Evolutionary conservation across 1,140 invertebrate genomes (phyloP).

Genomic region (Goniozus legneri): DNA sequence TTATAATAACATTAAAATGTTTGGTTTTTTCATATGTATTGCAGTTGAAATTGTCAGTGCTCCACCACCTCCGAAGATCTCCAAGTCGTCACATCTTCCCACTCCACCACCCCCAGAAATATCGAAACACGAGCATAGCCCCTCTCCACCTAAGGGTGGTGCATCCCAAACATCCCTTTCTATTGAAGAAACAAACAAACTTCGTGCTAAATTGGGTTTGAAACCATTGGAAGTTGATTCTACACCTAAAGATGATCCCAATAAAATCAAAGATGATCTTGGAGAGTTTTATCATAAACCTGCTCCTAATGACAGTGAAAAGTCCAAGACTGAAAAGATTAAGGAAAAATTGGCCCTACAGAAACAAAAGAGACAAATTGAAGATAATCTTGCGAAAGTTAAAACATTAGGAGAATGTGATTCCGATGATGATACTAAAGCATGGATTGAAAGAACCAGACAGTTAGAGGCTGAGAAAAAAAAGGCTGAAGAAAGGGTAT

Average conservation of each 20-base stretch:
- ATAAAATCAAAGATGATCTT: slow-evolving; percentile 71
- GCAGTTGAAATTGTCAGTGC: slow-evolving; percentile 47
- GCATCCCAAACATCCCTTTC: slow-evolving; percentile 65
- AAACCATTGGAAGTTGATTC: slow-evolving; percentile 80
- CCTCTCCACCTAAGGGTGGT: slow-evolving; percentile 49
- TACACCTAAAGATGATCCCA: slow-evolving; percentile 50
- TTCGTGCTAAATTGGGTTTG: slow-evolving; percentile 88
- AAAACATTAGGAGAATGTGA: slow-evolving; percentile 74
- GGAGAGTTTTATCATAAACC: slow-evolving; percentile 93
- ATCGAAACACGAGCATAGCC: slow-evolving; percentile 32
- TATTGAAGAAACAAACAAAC: slow-evolving; percentile 87
- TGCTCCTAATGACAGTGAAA: slow-evolving; percentile 76
- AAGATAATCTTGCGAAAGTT: slow-evolving; percentile 56
- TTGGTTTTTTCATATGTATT: slow-evolving; percentile 23
- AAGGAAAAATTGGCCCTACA: slow-evolving; percentile 73
- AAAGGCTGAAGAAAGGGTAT: slow-evolving; percentile 82
- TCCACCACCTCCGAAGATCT: slow-evolving; percentile 49
- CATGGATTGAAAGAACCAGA: slow-evolving; percentile 83
- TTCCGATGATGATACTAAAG: slow-evolving; percentile 67
- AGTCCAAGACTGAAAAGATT: slow-evolving; percentile 76
- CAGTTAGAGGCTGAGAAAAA: slow-evolving; percentile 76
- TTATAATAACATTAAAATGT: too few relatives aligned
- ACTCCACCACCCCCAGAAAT: slow-evolving; percentile 49
- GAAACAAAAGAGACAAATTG: slow-evolving; percentile 78
- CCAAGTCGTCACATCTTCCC: slow-evolving; percentile 37